Evolutionary conservation across 2,113 vertebrate genomes (phyloP).

Genomic region (Dicrurus megarhynchus): DNA sequence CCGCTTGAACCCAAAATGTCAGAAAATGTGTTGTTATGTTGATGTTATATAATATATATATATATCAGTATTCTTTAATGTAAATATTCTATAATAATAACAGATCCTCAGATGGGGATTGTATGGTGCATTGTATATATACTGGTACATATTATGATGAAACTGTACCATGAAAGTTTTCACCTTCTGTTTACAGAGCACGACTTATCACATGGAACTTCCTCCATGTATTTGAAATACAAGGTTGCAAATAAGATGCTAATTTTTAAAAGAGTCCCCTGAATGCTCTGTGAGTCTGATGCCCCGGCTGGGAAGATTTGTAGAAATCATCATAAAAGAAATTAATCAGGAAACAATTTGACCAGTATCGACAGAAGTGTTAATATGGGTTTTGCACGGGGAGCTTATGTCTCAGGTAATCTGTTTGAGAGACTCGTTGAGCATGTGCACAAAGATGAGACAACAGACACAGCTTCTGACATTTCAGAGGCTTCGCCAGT

Average conservation of each 20-base stretch:
- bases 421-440: background rate
- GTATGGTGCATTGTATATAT: background rate
- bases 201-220: background rate
- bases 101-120: background rate
- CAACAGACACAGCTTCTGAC: background rate
- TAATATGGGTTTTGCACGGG: background rate
- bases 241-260: background rate
- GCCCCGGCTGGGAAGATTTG: background rate
- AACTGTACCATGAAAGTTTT: background rate
- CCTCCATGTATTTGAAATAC: background rate
- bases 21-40: background rate
- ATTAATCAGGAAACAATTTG: background rate
- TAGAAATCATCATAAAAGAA: background rate
- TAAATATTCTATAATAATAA: background rate
- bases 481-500: background rate
- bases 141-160: background rate
- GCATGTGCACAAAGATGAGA: background rate
- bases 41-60: background rate
- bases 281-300: background rate
- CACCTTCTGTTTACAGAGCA: background rate
- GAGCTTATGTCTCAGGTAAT: background rate
- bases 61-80: background rate
- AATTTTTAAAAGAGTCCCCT: background rate
- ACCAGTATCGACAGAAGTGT: background rate
- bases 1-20: background rate